A percentile compares a stretch with the other conserved stretches of the same genome.
These are phyloP conservation scores for Isurus oxyrinchus DNA, from an alignment of 2,113 vertebrate genomes.

Conservation along the genomic window DNA sequence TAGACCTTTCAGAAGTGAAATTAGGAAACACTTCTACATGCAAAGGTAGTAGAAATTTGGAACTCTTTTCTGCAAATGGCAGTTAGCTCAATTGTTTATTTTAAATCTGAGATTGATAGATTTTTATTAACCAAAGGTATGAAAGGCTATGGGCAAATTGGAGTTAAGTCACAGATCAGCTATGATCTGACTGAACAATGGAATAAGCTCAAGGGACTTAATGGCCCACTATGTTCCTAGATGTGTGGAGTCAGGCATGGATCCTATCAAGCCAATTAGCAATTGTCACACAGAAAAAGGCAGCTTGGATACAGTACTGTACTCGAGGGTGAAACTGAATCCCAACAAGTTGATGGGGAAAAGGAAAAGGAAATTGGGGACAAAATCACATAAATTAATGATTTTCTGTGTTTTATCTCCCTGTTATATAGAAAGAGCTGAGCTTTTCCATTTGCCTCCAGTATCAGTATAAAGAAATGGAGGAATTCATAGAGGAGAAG, in stretches of 20 bases:
- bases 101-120: background rate
- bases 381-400: background rate
- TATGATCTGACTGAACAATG: background rate
- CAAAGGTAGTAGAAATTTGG: background rate
- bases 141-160: background rate
- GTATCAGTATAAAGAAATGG: conserved; percentile 63
- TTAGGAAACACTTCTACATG: background rate
- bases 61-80: background rate
- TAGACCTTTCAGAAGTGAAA: background rate
- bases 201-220: background rate
- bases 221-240: no score
- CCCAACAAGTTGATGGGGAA: no score
- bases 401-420: background rate
- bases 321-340: background rate
- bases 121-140: background rate
- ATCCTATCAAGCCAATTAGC: background rate
- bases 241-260: background rate
- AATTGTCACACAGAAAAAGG: background rate
- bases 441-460: conserved; percentile 68
- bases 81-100: background rate
- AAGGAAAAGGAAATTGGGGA: background rate
- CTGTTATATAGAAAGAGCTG: conserved; percentile 60
- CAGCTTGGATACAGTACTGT: background rate
- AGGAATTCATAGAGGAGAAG: conserved; percentile 66
- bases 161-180: background rate